These are phyloP conservation scores for Girardinichthys multiradiatus DNA, from an alignment of 2,113 vertebrate genomes.

Conservation along the genomic window DNA sequence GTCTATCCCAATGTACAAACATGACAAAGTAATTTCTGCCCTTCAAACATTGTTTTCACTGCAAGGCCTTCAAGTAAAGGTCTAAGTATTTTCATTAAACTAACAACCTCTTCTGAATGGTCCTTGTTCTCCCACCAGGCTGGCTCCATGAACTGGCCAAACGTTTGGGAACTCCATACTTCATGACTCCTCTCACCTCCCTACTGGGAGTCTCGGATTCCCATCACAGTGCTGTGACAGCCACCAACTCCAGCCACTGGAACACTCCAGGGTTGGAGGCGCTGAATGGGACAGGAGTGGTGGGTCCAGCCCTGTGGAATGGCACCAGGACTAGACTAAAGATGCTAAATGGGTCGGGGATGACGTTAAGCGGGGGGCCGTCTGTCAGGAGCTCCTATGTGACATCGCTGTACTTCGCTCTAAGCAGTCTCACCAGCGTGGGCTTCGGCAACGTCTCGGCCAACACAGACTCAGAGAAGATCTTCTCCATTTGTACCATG, in stretches of 20 bases:
- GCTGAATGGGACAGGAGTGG: constrained; percentile 26
- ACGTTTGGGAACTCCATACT: constrained; percentile 81
- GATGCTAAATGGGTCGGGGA: constrained; percentile 44
- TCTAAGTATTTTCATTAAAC: constrained; percentile 38
- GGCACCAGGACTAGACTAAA: constrained; percentile 41
- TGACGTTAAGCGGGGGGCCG: constrained; percentile 77
- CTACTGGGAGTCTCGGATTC: constrained; percentile 71
- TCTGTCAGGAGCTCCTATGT: constrained; percentile 85
- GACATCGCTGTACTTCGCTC: constrained; percentile 85
- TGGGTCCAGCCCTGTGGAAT: constrained; percentile 70
- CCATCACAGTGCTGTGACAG: constrained; percentile 44
- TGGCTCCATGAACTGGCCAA: constrained; percentile 86
- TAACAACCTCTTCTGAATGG: constrained; percentile 18
- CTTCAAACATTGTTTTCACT: constrained; percentile 22
- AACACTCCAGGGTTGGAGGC: constrained; percentile 66
- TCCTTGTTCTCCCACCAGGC: constrained; percentile 63
- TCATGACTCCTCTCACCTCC: constrained; percentile 74
- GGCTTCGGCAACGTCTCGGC: constrained; percentile 86
- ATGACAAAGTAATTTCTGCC: constrained; percentile 21
- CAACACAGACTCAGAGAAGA: constrained; percentile 86
- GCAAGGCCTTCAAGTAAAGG: constrained; percentile 42
- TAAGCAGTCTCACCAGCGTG: constrained; percentile 86
- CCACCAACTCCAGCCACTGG: constrained; percentile 72
- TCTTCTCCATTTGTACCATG: constrained; percentile 88
- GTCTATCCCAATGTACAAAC: constrained; percentile 20